These are phyloP conservation scores for Ericerus pela DNA, from an alignment of 1,140 invertebrate genomes.

Conservation along the genomic window DNA sequence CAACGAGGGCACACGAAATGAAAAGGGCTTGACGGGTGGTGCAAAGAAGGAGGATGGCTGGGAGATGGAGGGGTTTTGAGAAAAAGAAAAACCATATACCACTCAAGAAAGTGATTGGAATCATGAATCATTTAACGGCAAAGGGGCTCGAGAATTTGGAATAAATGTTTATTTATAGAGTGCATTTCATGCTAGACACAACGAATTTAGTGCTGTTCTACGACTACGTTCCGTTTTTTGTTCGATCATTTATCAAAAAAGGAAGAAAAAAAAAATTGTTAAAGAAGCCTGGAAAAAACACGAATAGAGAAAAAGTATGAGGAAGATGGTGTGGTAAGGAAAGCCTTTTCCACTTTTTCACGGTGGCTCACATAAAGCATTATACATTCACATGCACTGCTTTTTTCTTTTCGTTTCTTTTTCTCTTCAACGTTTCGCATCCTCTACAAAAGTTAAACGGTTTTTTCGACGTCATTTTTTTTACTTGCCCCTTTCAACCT, in stretches of 20 bases:
- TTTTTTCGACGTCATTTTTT: background rate
- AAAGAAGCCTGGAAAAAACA: too few relatives aligned
- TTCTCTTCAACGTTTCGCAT: too few relatives aligned
- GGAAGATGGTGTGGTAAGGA: too few relatives aligned
- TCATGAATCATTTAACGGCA: conserved; percentile 11
- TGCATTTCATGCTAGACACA: background rate
- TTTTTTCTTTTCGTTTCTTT: too few relatives aligned
- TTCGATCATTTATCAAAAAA: conserved; percentile 4
- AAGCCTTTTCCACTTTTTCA: too few relatives aligned
- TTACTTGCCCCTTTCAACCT: too few relatives aligned
- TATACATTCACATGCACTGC: too few relatives aligned
- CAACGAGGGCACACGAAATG: background rate
- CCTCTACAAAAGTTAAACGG: too few relatives aligned
- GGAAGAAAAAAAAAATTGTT: too few relatives aligned
- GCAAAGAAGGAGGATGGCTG: background rate
- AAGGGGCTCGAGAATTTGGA: background rate
- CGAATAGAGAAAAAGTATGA: too few relatives aligned
- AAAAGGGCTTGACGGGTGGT: background rate
- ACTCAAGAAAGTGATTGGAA: conserved; percentile 6
- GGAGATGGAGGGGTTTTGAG: background rate
- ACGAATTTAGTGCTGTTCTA: conserved; percentile 6
- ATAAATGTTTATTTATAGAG: conserved; percentile 12
- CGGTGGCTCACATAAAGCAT: too few relatives aligned
- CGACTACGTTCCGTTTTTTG: background rate
- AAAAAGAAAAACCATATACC: conserved; percentile 1